A percentile compares a stretch with the other conserved stretches of the same genome.
Evolutionary conservation across 2,113 vertebrate species (phyloP).

Genomic region (Labeo catla): DNA sequence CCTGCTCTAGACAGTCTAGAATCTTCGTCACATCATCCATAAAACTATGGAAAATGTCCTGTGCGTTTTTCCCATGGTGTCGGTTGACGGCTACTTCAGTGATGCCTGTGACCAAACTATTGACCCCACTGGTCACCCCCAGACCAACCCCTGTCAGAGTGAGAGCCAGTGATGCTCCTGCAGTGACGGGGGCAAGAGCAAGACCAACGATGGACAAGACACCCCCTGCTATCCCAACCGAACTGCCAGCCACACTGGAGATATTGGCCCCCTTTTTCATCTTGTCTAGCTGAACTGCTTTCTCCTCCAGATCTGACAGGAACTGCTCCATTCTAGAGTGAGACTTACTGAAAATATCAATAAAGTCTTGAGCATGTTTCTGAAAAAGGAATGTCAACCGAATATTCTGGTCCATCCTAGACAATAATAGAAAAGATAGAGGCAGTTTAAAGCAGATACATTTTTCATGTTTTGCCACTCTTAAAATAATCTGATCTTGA

Average conservation of each 20-base stretch:
- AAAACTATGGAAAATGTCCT: conserved; percentile 31
- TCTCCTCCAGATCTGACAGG: too few relatives aligned
- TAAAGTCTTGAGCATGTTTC: conserved; percentile 33
- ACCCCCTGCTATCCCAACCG: conserved; percentile 56
- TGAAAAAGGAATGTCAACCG: conserved; percentile 51
- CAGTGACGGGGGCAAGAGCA: conserved; percentile 62
- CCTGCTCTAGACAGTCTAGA: conserved; percentile 25
- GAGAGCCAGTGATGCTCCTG: conserved; percentile 57
- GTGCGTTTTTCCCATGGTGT: conserved; percentile 39
- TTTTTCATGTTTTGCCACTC: too few relatives aligned
- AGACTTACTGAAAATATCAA: too few relatives aligned
- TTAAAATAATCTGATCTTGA: not conserved
- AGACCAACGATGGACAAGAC: conserved; percentile 59
- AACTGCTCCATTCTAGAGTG: too few relatives aligned
- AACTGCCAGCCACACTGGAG: conserved; percentile 59
- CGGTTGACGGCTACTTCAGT: conserved; percentile 53
- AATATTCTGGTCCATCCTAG: conserved; percentile 52
- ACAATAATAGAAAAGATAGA: not conserved
- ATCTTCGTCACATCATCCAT: conserved; percentile 53
- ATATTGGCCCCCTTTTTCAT: conserved; percentile 60
- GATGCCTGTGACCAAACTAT: conserved; percentile 48
- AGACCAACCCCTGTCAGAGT: conserved; percentile 56
- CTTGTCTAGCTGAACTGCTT: conserved; percentile 55
- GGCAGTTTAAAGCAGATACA: not conserved
- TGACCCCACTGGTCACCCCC: conserved; percentile 57